Evolutionary conservation across 2,797 vertebrate species (phyloP).

Genomic region (Morelia viridis): DNA sequence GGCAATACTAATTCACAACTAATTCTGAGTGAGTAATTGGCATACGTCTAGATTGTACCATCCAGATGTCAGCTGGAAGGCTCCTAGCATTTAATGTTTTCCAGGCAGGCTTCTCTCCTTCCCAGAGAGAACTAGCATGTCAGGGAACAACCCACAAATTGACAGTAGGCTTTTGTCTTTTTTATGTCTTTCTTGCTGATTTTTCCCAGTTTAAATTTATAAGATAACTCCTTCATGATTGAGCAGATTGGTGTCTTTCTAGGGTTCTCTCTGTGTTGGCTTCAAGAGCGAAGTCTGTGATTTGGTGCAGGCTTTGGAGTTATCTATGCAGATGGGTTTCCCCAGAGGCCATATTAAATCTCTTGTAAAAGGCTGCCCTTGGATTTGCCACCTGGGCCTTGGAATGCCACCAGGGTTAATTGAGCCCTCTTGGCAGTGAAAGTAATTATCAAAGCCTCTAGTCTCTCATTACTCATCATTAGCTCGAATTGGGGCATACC

Average conservation of each 20-base stretch:
- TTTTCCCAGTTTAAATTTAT: not conserved
- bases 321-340: conserved; percentile 21
- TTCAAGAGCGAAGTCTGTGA: not conserved
- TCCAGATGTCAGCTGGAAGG: not conserved
- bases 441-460: conserved; percentile 18
- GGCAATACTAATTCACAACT: not conserved
- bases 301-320: not conserved
- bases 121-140: not conserved
- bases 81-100: not conserved
- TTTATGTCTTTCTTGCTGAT: not conserved
- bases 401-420: conserved; percentile 21
- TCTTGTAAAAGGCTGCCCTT: not conserved
- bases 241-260: not conserved
- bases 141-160: not conserved
- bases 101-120: not conserved
- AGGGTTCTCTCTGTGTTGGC: not conserved
- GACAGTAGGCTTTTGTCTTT: not conserved
- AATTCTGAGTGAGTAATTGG: not conserved
- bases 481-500: conserved; percentile 2
- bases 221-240: not conserved
- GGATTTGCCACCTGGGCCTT: conserved; percentile 22
- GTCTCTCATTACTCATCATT: conserved; percentile 38
- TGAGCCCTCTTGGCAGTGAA: conserved; percentile 19
- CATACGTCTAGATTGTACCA: not conserved
- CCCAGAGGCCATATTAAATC: conserved; percentile 25